Evolutionary conservation across 2,888 invertebrate genomes (phyloP).

Genomic region (Plebejus argus): DNA sequence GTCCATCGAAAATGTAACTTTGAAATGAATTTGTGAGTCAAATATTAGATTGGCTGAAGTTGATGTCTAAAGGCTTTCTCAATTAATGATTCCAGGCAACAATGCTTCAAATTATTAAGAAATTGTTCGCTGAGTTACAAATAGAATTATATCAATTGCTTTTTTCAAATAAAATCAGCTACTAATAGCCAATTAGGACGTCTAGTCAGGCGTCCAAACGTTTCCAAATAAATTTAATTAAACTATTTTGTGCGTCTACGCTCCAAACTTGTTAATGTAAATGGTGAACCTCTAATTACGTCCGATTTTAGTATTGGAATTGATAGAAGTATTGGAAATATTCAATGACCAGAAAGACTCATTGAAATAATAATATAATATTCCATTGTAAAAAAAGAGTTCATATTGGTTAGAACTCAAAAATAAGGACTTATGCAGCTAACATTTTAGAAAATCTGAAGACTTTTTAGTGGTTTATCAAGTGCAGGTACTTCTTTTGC

Average conservation of each 20-base stretch:
- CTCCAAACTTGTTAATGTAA: conserved; percentile 20
- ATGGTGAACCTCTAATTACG: background rate
- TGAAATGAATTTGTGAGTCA: background rate
- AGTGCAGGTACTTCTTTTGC: too few relatives aligned
- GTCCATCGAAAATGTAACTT: background rate
- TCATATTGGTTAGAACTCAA: too few relatives aligned
- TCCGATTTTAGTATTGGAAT: too few relatives aligned
- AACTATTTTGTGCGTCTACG: conserved; percentile 11
- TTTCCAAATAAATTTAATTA: conserved; percentile 23
- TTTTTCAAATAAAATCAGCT: background rate
- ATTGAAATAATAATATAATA: too few relatives aligned
- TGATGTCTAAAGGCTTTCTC: background rate
- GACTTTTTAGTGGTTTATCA: too few relatives aligned
- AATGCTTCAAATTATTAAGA: background rate
- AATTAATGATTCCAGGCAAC: background rate
- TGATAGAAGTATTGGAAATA: too few relatives aligned
- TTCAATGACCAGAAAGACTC: too few relatives aligned
- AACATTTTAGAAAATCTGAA: too few relatives aligned
- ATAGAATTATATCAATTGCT: conserved; percentile 6
- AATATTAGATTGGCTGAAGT: background rate
- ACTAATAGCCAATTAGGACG: conserved; percentile 22
- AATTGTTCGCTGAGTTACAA: background rate
- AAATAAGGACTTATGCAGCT: too few relatives aligned
- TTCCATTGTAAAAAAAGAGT: too few relatives aligned
- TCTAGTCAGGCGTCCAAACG: background rate